Percentiles rank a stretch among this genome's conserved stretches.
Evolutionary conservation across 1,140 invertebrate genomes (phyloP).

Genomic region (Telenomus remus): DNA sequence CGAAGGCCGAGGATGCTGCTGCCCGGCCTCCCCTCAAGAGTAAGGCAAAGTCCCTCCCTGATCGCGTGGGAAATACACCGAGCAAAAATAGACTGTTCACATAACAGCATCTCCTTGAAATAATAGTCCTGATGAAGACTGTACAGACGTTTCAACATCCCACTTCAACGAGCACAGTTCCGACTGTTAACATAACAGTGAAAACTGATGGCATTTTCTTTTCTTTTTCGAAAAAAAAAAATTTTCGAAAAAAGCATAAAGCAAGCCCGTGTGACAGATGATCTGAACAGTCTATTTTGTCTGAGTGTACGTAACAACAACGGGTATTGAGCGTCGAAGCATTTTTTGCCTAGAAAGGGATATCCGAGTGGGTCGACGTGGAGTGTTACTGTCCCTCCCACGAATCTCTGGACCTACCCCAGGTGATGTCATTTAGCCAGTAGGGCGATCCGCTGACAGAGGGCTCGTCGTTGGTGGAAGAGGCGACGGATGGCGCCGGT

Average conservation of each 20-base stretch:
- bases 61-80: constrained; percentile 31
- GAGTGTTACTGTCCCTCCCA: constrained; percentile 36
- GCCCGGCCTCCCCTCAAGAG: constrained; percentile 3
- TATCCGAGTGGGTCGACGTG: constrained; percentile 22
- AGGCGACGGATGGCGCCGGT: constrained; percentile 60
- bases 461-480: constrained; percentile 60
- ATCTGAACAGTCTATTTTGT: no score
- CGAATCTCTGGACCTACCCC: constrained; percentile 68
- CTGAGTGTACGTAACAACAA: constrained; percentile 40
- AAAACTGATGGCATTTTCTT: no score
- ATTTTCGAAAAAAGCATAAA: no score
- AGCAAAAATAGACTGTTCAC: no score
- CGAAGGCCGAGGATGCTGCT: constrained; percentile 19
- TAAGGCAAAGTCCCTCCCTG: constrained; percentile 32
- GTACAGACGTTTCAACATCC: no score
- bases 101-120: no score
- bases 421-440: constrained; percentile 73
- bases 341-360: constrained; percentile 16
- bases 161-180: no score
- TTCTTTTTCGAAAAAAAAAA: no score
- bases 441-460: constrained; percentile 60
- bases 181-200: no score
- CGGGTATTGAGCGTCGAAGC: constrained; percentile 46
- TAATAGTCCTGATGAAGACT: no score
- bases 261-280: no score